Percentiles rank a stretch among this genome's conserved stretches.
phyloP scores from a whole-genome alignment of 2,113 vertebrate genomes.

The Monarcha castaneiventris region DNA sequence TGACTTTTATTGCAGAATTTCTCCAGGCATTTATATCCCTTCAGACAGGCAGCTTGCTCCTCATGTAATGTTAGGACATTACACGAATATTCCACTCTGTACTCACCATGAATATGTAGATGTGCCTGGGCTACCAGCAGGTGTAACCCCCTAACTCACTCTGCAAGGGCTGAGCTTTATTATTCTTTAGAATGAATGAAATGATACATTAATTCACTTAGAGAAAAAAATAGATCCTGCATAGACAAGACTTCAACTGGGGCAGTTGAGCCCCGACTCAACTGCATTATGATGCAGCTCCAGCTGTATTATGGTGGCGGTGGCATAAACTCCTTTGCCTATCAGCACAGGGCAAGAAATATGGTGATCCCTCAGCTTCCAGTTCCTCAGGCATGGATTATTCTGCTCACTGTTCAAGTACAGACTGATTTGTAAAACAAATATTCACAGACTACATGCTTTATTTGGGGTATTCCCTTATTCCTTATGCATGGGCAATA shows the following conservation, averaged over 20 bases:
- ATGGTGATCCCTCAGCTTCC: neutral
- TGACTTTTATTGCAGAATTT: neutral
- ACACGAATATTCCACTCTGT: neutral
- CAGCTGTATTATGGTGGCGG: neutral
- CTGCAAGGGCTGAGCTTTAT: neutral
- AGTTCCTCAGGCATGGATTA: neutral
- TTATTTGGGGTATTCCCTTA: neutral
- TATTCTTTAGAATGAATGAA: neutral
- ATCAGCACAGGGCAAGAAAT: neutral
- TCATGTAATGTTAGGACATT: neutral
- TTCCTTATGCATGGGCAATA: neutral
- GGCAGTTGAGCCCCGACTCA: neutral
- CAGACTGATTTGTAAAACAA: neutral
- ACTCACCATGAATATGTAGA: neutral
- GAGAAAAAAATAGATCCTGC: neutral
- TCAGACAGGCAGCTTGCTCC: neutral
- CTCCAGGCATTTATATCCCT: neutral
- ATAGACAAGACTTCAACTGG: neutral
- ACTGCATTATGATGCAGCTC: neutral
- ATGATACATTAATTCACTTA: neutral
- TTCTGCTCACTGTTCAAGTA: neutral
- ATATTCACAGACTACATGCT: neutral
- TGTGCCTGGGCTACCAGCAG: neutral
- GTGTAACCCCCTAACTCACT: neutral
- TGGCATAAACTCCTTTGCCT: neutral